Percentiles rank a stretch among this genome's conserved stretches.
Conservation (phyloP, 2,797 vertebrate genomes). For the Sebastes glaucus region DNA sequence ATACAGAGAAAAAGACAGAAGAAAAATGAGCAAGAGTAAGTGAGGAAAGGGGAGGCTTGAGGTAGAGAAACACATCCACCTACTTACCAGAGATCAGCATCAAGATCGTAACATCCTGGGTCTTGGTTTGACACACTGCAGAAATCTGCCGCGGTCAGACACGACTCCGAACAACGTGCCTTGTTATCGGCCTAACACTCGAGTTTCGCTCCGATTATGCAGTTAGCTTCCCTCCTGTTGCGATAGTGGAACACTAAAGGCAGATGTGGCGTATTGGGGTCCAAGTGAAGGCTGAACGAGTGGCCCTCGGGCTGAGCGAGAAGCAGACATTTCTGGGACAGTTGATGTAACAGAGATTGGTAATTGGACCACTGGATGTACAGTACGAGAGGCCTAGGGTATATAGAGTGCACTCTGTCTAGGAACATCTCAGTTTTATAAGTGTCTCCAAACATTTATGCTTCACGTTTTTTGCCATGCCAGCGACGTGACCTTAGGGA, state of each 20-base stretch:
- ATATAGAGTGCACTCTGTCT: conserved; percentile 43
- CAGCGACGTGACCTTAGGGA: background rate
- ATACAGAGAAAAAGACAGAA: background rate
- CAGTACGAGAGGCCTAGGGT: conserved; percentile 51
- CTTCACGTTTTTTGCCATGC: conserved; percentile 41
- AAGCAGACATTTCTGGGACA: conserved; percentile 72
- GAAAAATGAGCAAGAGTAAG: background rate
- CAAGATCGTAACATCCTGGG: conserved; percentile 62
- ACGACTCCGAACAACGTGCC: conserved; percentile 7
- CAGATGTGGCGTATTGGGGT: conserved; percentile 55
- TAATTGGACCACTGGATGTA: conserved; percentile 70
- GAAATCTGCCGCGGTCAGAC: conserved; percentile 30
- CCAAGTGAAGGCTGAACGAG: conserved; percentile 35
- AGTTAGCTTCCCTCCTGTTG: conserved; percentile 27
- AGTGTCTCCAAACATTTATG: conserved; percentile 49
- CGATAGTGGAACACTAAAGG: conserved; percentile 20
- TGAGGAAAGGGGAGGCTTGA: background rate
- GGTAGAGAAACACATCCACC: conserved; percentile 26
- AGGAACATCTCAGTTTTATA: conserved; percentile 54
- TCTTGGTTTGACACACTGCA: conserved; percentile 39
- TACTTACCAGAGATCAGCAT: conserved; percentile 59
- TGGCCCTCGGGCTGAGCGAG: conserved; percentile 48
- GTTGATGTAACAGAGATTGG: conserved; percentile 62
- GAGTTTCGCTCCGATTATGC: conserved; percentile 24
- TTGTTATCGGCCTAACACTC: conserved; percentile 35